Evolutionary conservation across 2,113 vertebrate species (phyloP), one percentile per base, ranked within the genome.

Genomic region (Myxocyprinus asiaticus): DNA sequence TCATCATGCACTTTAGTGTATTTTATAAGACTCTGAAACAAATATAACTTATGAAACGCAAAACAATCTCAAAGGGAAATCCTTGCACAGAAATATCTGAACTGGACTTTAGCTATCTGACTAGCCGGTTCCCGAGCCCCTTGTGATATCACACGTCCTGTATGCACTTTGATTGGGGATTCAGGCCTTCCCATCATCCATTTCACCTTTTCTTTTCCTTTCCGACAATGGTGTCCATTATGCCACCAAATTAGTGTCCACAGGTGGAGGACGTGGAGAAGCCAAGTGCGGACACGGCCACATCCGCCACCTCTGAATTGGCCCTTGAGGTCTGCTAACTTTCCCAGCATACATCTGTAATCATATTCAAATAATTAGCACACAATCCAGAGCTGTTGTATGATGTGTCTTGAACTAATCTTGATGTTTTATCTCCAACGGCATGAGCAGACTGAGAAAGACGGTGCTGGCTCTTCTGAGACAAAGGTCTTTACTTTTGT

Each of bases 291-390:
- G 91, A 88, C 84, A 83, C 88, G 78, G 85, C 56, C 82, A 84
- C 80, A 59, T 53, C 90, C 75, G 71, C 88, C 85, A 84, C 84
- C 87, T 85, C 89, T 76, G 84, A 88, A 70, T 6, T 81, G 58
- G 85, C 84, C 82, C 77, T 74, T 56, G 91, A 96, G 95, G 94
- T 95, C 94, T 93, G 95, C 96, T 90, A 91, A 89, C 51, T 83
- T 86, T 87, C 81, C 84, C 82, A 88, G 85, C 86, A 88, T 90
- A 80, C 81, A 83, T 84, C 58, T 70, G 4, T 80, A 8, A 42
- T 11, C 63, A 63, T 61, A 11, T 66, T 56, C 67, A 61, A 15
- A 14, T 62, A 22, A 17, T 12, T n/a, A 70, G 44, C 50, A 33
- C 56, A 78, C 43, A 50, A 6, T 48, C n/a, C 43, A 9, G 44